Evolutionary conservation across 2,888 invertebrate genomes (phyloP).

Genomic region (Oasisia sp.): DNA sequence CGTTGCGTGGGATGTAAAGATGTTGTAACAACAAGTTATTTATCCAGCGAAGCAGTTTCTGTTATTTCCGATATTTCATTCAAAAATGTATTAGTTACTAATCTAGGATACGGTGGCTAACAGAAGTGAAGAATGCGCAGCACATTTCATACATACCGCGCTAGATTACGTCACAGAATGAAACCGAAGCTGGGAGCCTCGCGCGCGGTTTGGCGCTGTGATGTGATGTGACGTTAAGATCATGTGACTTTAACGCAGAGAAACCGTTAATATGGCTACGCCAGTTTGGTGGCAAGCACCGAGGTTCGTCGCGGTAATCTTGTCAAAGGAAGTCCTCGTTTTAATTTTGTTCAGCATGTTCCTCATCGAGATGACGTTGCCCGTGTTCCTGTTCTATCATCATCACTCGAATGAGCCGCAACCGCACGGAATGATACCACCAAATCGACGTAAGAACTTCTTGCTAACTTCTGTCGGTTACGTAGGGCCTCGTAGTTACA

Average conservation of each 20-base stretch:
- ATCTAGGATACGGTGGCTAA: no score
- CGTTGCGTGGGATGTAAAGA: no score
- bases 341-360: background rate
- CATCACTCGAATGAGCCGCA: background rate
- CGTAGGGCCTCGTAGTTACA: background rate
- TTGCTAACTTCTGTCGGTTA: background rate
- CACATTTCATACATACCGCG: background rate
- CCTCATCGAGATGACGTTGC: background rate
- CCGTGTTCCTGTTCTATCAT: background rate
- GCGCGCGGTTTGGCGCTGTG: no score
- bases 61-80: no score
- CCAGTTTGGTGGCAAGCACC: background rate
- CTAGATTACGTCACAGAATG: background rate
- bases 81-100: no score
- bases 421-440: background rate
- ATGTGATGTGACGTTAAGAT: background rate
- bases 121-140: background rate
- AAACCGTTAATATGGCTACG: background rate
- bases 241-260: background rate
- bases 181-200: background rate
- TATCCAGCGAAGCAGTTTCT: no score
- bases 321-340: background rate
- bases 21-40: no score
- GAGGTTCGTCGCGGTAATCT: background rate
- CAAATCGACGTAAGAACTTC: background rate